Conservation (phyloP, 1,140 invertebrate genomes). For the Cotesia typhae region DNA sequence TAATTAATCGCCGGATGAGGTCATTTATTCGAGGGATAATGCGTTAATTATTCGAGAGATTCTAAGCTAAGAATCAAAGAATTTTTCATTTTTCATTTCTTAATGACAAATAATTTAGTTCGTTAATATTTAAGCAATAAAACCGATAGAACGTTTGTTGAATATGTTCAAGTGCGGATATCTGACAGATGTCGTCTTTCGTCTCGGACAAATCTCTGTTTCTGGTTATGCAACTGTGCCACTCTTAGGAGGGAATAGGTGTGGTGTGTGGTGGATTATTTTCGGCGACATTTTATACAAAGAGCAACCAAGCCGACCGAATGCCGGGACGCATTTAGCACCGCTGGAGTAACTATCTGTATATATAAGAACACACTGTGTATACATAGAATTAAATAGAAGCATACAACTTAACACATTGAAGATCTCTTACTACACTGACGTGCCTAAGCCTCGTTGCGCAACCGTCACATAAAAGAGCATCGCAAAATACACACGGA, state of each 20-base stretch:
- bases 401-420: neutral
- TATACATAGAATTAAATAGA: neutral
- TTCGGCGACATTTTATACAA: conserved; percentile 28
- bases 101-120: too few relatives aligned
- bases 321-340: conserved; percentile 31
- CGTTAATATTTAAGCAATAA: too few relatives aligned
- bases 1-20: too few relatives aligned
- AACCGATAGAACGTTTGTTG: too few relatives aligned
- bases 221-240: conserved; percentile 10
- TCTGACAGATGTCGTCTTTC: neutral
- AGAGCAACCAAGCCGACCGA: conserved; percentile 26
- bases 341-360: neutral
- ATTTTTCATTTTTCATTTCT: too few relatives aligned
- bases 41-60: too few relatives aligned
- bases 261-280: conserved; percentile 24
- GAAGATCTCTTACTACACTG: too few relatives aligned
- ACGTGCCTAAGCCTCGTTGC: too few relatives aligned
- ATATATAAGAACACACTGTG: neutral
- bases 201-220: conserved; percentile 7
- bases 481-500: too few relatives aligned
- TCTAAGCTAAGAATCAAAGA: too few relatives aligned
- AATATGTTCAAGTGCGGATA: neutral
- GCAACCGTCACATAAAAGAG: too few relatives aligned
- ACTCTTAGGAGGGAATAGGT: conserved; percentile 1
- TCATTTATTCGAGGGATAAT: too few relatives aligned